Conservation (phyloP, 2,797 vertebrate genomes). For the Lepus townsendii region DNA sequence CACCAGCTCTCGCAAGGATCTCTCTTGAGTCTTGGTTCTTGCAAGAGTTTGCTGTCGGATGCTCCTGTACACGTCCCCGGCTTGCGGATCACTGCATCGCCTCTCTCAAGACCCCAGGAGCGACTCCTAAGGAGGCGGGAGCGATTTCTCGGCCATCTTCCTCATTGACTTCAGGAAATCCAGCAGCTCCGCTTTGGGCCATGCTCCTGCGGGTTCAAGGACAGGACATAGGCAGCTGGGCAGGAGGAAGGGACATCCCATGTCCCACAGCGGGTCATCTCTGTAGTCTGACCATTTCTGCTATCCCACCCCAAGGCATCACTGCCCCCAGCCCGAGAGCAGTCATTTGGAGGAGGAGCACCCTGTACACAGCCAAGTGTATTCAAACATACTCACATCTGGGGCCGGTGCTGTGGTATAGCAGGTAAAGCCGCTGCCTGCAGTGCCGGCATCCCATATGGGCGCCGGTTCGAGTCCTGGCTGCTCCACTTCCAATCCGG, state of each 20-base stretch:
- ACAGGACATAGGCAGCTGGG: background rate
- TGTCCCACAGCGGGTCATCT: background rate
- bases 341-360: background rate
- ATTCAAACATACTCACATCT: background rate
- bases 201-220: background rate
- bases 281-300: background rate
- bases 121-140: background rate
- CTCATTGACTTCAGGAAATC: background rate
- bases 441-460: too few species aligned
- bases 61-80: background rate
- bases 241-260: background rate
- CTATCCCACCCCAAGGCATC: background rate
- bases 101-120: background rate
- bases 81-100: background rate
- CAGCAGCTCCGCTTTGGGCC: background rate
- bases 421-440: too few species aligned
- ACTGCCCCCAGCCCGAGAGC: background rate
- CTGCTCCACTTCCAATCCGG: too few species aligned
- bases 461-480: too few species aligned
- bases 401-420: too few species aligned
- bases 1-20: background rate
- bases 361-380: background rate
- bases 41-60: slow-evolving; percentile 29
- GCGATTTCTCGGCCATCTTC: background rate
- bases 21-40: slow-evolving; percentile 32